These are phyloP conservation scores for Trypoxylon attenuatum DNA, from an alignment of 2,888 invertebrate genomes.

Conservation along the genomic window DNA sequence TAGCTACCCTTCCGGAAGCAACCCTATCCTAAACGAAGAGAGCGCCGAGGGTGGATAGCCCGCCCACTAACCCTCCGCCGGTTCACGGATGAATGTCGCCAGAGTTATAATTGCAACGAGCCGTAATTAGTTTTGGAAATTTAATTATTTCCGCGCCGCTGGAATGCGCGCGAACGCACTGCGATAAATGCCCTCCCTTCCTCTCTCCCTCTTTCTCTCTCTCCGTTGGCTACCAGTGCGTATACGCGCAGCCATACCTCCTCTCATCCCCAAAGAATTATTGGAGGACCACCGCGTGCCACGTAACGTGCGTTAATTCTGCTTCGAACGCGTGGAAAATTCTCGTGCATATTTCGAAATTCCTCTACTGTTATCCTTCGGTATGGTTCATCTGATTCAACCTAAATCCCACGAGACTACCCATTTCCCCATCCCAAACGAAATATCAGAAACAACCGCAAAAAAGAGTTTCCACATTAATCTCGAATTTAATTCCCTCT, in stretches of 20 bases:
- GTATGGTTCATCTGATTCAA: slow-evolving; percentile 21
- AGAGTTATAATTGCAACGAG: slow-evolving; percentile 70
- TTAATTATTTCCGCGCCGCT: slow-evolving; percentile 68
- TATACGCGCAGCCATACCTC: too few species aligned
- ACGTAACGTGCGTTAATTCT: slow-evolving; percentile 43
- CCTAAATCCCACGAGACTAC: too few species aligned
- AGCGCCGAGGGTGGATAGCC: neutral
- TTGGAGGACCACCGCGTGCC: slow-evolving; percentile 43
- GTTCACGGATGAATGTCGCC: slow-evolving; percentile 58
- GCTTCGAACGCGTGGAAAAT: slow-evolving; percentile 27
- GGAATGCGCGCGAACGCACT: slow-evolving; percentile 43
- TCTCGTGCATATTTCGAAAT: slow-evolving; percentile 12
- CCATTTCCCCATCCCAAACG: too few species aligned
- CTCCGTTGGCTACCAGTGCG: slow-evolving; percentile 14
- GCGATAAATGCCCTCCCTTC: slow-evolving; percentile 67
- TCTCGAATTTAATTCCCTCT: too few species aligned
- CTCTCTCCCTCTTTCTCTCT: too few species aligned
- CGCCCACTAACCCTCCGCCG: slow-evolving; percentile 12
- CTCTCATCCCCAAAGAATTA: slow-evolving; percentile 51
- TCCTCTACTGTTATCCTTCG: slow-evolving; percentile 18
- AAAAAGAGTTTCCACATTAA: too few species aligned
- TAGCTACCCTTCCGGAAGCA: neutral
- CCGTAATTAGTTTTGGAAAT: slow-evolving; percentile 73
- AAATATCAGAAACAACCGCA: too few species aligned
- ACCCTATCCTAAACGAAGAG: neutral